phyloP scores from a whole-genome alignment of 1,140 invertebrate species.

The Laodelphax striatellus region DNA sequence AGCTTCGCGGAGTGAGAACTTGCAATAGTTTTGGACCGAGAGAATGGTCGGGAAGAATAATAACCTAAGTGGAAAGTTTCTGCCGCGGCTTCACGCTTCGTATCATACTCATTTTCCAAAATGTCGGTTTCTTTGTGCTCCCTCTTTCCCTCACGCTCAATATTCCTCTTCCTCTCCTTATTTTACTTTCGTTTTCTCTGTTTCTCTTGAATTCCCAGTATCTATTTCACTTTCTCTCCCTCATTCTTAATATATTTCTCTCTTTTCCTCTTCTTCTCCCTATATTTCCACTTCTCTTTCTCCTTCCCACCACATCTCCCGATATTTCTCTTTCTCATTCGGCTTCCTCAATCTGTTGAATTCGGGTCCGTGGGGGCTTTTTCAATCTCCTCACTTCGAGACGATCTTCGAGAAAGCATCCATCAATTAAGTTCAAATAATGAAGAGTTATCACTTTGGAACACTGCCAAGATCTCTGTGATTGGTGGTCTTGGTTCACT shows the following conservation, averaged over 20 bases:
- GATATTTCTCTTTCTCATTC: not conserved
- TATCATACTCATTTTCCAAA: conserved; percentile 8
- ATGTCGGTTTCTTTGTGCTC: conserved; percentile 4
- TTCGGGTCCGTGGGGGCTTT: too few species aligned
- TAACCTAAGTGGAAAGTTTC: not conserved
- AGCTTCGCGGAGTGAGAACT: not conserved
- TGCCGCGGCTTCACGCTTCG: conserved; percentile 1
- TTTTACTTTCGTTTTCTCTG: not conserved
- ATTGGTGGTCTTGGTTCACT: too few species aligned
- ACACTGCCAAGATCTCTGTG: too few species aligned
- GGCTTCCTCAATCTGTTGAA: too few species aligned
- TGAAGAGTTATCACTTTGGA: too few species aligned
- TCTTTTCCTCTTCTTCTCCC: not conserved
- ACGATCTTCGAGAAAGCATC: too few species aligned
- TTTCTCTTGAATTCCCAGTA: not conserved
- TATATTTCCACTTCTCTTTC: not conserved
- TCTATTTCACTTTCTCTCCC: not conserved
- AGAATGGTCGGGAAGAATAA: too few species aligned
- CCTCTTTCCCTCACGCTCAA: too few species aligned
- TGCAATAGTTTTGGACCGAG: too few species aligned
- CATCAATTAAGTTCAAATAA: too few species aligned
- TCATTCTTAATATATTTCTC: not conserved
- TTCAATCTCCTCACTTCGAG: too few species aligned
- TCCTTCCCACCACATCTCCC: not conserved
- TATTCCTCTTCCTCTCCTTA: conserved; percentile 2